Percentiles rank a stretch among this genome's conserved stretches.
Conservation (phyloP, 1,140 invertebrate species). For the Sarcophaga bullata region DNA sequence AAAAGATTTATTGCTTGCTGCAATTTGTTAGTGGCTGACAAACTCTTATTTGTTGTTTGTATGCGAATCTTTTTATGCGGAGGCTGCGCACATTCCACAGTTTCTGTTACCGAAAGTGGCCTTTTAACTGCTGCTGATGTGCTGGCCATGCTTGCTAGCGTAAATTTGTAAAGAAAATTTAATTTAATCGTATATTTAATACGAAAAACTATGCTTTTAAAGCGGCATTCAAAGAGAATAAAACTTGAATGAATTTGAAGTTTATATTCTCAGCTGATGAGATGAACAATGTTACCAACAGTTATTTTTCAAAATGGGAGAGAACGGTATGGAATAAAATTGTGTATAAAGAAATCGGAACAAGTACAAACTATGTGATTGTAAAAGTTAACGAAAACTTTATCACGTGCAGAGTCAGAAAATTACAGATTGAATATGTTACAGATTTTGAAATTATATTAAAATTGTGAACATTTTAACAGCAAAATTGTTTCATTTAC, state of each 20-base stretch:
- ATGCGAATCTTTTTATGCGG: conserved; percentile 57
- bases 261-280: not conserved
- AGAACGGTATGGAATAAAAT: too few relatives aligned
- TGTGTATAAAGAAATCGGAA: too few relatives aligned
- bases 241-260: not conserved
- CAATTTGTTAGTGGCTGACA: conserved; percentile 38
- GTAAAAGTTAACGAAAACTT: too few relatives aligned
- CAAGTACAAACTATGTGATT: too few relatives aligned
- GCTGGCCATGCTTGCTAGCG: not conserved
- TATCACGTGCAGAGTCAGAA: too few relatives aligned
- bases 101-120: conserved; percentile 41
- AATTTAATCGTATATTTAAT: not conserved
- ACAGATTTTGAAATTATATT: too few relatives aligned
- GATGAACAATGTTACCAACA: too few relatives aligned
- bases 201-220: not conserved
- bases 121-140: conserved; percentile 41
- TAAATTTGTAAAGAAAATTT: not conserved
- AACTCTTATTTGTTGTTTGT: conserved; percentile 47
- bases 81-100: conserved; percentile 41
- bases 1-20: conserved; percentile 51
- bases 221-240: not conserved
- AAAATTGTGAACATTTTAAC: too few relatives aligned
- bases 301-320: too few relatives aligned
- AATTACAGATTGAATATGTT: too few relatives aligned
- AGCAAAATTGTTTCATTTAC: too few relatives aligned